Evolutionary conservation across 2,888 invertebrate species (phyloP), one percentile per base, ranked within the genome.

Genomic region (Drosophila pseudotakahashii): DNA sequence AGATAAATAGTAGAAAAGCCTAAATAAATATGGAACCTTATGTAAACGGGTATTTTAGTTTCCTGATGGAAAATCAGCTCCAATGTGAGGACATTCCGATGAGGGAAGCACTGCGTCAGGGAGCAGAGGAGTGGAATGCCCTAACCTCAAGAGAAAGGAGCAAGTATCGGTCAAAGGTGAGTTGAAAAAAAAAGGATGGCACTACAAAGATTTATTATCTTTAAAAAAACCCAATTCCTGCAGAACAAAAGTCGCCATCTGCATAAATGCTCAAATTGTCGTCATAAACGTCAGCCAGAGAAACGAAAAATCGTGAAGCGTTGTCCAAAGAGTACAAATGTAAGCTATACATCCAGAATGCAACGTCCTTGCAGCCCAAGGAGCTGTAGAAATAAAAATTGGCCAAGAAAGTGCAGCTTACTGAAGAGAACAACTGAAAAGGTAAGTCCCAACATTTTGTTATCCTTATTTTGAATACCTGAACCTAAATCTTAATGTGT

Each of bases 91-190:
- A 47, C 1, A 1, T 32, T 1, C 7, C 14, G 3, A 14, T 14
- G 47, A 30, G 32, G 3, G 30, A 47, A 2, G 32, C 16, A 47
- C 47, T 47, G 11, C 47, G 32, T 11, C 47, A 47, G 32, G 47
- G 14, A 7, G 16, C 47, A 7, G 10, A 11, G 16, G 14, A 3
- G 10, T 47, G 47, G 47, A 47, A 32, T 11, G 32, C 30, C 1
- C 6, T 47, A 7, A 32, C 16, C 9, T 16, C 11, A 4, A 32
- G 2, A 3, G 32, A 47, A 32, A 47, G 16, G 11, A 3, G 3
- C 1, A 6, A 11, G 1, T 47, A 32, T 7, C 30, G 47, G 14
- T 5, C 11, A 11, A 47, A 11, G n/a, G 47, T 47, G 2, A 11
- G 32, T 5, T 26, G 26, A 6, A 26, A 26, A 26, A 19, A 19